These are phyloP conservation scores for Drosophila repleta DNA, from an alignment of 1,140 invertebrate genomes.

Conservation along the genomic window DNA sequence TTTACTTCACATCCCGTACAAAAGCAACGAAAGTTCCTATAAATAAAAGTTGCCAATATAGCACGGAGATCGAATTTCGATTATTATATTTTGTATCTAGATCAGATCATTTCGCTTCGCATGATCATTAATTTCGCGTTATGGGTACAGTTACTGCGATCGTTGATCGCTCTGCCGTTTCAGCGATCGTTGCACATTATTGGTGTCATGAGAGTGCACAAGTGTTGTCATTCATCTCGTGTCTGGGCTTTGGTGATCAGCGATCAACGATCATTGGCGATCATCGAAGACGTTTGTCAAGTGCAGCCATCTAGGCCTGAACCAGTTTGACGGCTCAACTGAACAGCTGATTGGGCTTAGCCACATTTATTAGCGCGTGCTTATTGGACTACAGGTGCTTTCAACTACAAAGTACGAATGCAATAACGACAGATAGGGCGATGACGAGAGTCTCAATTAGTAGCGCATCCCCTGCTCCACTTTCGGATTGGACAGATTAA, in stretches of 20 bases:
- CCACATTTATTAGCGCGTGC: conserved; percentile 50
- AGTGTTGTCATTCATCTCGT: conserved; percentile 47
- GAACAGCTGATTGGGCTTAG: conserved; percentile 50
- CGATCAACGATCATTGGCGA: conserved; percentile 8
- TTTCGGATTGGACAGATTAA: conserved; percentile 44
- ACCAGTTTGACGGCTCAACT: conserved; percentile 34
- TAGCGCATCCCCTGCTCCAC: conserved; percentile 42
- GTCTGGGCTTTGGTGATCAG: conserved; percentile 18
- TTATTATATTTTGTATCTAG: too few species aligned
- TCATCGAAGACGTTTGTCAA: conserved; percentile 52
- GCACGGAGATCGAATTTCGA: too few species aligned
- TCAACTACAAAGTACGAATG: conserved; percentile 31
- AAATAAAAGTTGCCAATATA: too few species aligned
- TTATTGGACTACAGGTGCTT: conserved; percentile 62
- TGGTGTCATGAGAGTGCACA: conserved; percentile 48
- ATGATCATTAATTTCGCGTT: not conserved
- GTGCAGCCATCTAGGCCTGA: conserved; percentile 42
- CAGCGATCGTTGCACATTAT: conserved; percentile 32
- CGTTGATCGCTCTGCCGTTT: conserved; percentile 8
- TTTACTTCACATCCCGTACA: too few species aligned
- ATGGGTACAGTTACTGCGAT: conserved; percentile 16
- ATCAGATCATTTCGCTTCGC: too few species aligned
- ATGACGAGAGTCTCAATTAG: conserved; percentile 31
- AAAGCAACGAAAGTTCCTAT: too few species aligned
- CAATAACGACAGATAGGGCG: conserved; percentile 2